Evolutionary conservation across 2,113 vertebrate species (phyloP), one percentile per base, ranked within the genome.

Genomic region (Equus przewalskii): DNA sequence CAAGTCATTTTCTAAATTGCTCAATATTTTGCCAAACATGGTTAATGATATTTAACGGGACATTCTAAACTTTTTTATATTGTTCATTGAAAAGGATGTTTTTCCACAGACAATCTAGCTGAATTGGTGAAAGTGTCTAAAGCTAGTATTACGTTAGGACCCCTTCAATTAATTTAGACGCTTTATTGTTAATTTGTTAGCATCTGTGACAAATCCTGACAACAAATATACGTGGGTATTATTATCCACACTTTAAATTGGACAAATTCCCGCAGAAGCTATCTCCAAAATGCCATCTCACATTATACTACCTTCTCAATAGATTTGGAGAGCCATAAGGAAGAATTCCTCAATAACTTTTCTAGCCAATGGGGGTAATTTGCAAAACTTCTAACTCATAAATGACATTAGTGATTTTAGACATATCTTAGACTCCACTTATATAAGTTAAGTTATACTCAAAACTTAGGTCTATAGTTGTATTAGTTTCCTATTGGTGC

Each of bases 1-100:
- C 85, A 90, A 51, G 41, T 65, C 41, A 26, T 64, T 64, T 89
- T 92, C 89, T 90, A 96, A 82, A 75, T 85, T 46, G 49, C 33
- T 95, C 62, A 58, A 33, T n/a, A 28, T 62, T 72, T 82, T 78
- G 30, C 49, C 0, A 44, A 89, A 28, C 28, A 46, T 28, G 21
- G 46, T 60, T 60, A 70, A 54, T 51, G 11, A 80, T 92, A 85
- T 79, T 93, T 69, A 81, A 56, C 28, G 44, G 49, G 85, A 26
- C 1, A 36, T 89, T 72, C 46, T 69, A 62, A 88, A 24, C 16
- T 62, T 78, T 44, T 80, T 21, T 12, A 70, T 46, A 73, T 83
- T 78, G 51, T 62, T 84, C 64, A 79, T 1, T 73, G 28, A 78
- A 24, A 82, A 46, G 46, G 33, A 46, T 22, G 36, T 72, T 67